These are phyloP conservation scores for Paracentrotus lividus DNA, from an alignment of 53 echinoderm and acorn worm species.

Conservation along the genomic window DNA sequence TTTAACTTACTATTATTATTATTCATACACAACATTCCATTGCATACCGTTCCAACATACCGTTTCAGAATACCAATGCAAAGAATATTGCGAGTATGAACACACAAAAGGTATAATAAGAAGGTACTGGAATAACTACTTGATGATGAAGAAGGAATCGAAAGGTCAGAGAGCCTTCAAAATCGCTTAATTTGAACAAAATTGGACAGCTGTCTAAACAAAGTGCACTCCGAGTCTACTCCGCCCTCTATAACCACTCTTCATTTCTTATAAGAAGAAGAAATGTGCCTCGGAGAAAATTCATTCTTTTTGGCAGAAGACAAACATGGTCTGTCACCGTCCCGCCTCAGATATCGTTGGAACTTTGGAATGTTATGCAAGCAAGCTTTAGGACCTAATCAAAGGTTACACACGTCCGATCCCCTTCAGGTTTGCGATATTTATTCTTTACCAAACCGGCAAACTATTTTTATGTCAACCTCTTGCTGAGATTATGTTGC, in stretches of 20 bases:
- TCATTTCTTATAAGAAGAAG: not conserved
- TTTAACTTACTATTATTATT: no score
- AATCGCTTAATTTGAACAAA: constrained; percentile 42
- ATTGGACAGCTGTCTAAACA: constrained; percentile 46
- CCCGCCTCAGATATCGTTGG: not conserved
- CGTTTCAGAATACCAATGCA: no score
- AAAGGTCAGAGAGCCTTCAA: constrained; percentile 50
- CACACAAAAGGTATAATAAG: no score
- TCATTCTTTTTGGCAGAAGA: not conserved
- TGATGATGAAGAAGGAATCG: not conserved
- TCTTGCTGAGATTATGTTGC: no score
- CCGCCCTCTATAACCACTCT: constrained; percentile 4
- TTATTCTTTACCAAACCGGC: not conserved
- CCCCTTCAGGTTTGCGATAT: not conserved
- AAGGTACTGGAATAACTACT: constrained; percentile 33
- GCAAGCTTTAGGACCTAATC: not conserved
- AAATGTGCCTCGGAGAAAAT: not conserved
- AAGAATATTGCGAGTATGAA: no score
- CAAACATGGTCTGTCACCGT: constrained; percentile 25
- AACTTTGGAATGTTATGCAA: no score
- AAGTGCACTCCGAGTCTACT: not conserved
- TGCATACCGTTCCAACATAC: no score
- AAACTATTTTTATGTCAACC: no score
- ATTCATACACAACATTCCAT: no score
- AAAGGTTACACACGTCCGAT: not conserved